Evolutionary conservation across 2,113 vertebrate genomes (phyloP), one percentile per base, ranked within the genome.

Genomic region (Hypocryptadius cinnamomeus): DNA sequence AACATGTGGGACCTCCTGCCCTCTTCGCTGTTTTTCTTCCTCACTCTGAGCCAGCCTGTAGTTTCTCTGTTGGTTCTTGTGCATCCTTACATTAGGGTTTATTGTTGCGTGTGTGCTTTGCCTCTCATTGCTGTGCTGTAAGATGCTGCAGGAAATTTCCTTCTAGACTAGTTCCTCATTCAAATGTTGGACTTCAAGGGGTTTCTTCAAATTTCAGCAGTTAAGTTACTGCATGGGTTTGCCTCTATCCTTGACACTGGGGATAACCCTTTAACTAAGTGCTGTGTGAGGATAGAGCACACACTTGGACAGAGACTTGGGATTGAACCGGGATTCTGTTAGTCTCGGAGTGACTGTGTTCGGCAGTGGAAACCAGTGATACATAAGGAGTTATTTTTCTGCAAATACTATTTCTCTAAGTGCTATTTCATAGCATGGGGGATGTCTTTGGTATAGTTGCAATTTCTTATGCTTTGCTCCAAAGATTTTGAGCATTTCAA

Each of bases 161-260:
- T 42, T 37, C 11, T 86, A 48, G 5, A 1, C 39, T 56, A 60
- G 44, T 68, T 88, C 82, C 25, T 69, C 5, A 15, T 73, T 70
- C 37, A 85, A 50, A 9, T 19, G 13, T 40, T 71, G 8, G 48
- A 37, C 56, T 78, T 77, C 8, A 45, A 3, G 16, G 18, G 7
- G 8, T 81, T 84, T 80, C 48, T 89, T 84, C 23, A 54, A 9
- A 42, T 84, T 59, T 54, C 42, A 79, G 0, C 44, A 47, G 6
- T n/a, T 25, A 23, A 16, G 15, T 71, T 86, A 10, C 39, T 45
- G 31, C 1, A 0, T 2, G 4, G 13, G 10, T 77, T 91, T 59
- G 20, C 2, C 0, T 71, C 13, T 37, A 3, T 60, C 40, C 11
- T 8, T 61, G 45, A 6, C 23, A 8, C 21, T 3, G 1, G 31